Evolutionary conservation across 1,140 invertebrate genomes (phyloP), one percentile per base, ranked within the genome.

Genomic region (Saccostrea glomerata): DNA sequence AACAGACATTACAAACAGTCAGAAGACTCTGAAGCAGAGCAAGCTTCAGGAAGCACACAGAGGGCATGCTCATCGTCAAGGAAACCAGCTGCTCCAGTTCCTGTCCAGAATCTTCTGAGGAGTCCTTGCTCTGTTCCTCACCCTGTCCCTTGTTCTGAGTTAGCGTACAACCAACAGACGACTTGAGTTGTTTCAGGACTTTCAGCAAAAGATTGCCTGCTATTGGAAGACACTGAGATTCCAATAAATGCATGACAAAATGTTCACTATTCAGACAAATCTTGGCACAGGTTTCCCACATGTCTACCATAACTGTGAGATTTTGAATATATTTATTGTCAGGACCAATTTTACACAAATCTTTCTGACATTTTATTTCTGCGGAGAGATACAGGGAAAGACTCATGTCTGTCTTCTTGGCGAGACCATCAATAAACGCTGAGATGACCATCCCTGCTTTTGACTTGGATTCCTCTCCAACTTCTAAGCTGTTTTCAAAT

Each of bases 211-310:
- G 83, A 63, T 88, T 87, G 23, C 91, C 90, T 47, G 91, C 90
- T 36, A 92, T 90, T 83, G 89, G 91, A 13, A 91, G 82, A 88
- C 92, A 91, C 6, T 90, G 90, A 17, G 91, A 92, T 47, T 92
- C 89, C 40, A 89, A 77, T 70, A 91, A 92, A 54, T 85, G 89
- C 11, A 83, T 77, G 5, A 91, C 85, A 87, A 93, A 93, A 36
- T 88, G 91, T 40, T 89, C 90, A 87, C 93, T 93, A 66, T 93
- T 91, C 66, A 92, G 90, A 82, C 92, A 93, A 40, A 93, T 90
- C 86, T 92, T 92, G 56, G 92, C 92, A 88, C 92, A 93, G 11
- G 92, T 92, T 73, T 91, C 90, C 93, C 93, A 93, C 92, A 92
- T 93, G 86, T 92, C 92, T 20, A 91, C 91, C 84, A 93, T 88